Percentiles rank a stretch among this genome's conserved stretches.
Conservation (phyloP, 2,888 invertebrate species). For the Eupeodes latifasciatus region DNA sequence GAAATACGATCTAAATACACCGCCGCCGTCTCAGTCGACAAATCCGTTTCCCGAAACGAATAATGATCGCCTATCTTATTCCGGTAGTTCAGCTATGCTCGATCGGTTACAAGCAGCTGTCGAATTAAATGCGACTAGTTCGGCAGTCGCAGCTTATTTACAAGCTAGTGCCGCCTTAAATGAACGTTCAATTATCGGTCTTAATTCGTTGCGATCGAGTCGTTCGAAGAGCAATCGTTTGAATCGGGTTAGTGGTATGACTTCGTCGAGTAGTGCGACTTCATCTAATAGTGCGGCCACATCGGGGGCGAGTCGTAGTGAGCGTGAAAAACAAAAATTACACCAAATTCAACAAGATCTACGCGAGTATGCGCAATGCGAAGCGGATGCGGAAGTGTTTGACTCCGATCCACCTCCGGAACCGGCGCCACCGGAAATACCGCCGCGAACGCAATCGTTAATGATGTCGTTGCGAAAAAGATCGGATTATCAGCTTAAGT, state of each 20-base stretch:
- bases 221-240: conserved; percentile 80
- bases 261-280: conserved; percentile 86
- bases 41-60: conserved; percentile 77
- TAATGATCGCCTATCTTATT: conserved; percentile 79
- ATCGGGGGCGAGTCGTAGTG: conserved; percentile 78
- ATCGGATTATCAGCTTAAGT: conserved; percentile 84
- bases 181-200: conserved; percentile 80
- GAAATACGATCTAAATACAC: conserved; percentile 80
- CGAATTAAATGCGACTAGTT: conserved; percentile 70
- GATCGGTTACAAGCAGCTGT: conserved; percentile 79
- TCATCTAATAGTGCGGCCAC: conserved; percentile 82
- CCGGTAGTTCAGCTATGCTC: conserved; percentile 79
- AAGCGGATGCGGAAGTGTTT: conserved; percentile 71
- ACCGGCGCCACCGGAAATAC: conserved; percentile 93
- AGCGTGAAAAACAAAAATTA: conserved; percentile 79
- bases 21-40: conserved; percentile 58
- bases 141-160: conserved; percentile 67
- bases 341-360: conserved; percentile 80
- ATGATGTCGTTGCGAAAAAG: conserved; percentile 85
- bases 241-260: conserved; percentile 85
- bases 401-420: conserved; percentile 90
- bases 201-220: conserved; percentile 81
- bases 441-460: conserved; percentile 93
- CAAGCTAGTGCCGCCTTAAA: conserved; percentile 74
- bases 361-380: conserved; percentile 82